Evolutionary conservation across 2,888 invertebrate species (phyloP).

Genomic region (Lasiommata megera): DNA sequence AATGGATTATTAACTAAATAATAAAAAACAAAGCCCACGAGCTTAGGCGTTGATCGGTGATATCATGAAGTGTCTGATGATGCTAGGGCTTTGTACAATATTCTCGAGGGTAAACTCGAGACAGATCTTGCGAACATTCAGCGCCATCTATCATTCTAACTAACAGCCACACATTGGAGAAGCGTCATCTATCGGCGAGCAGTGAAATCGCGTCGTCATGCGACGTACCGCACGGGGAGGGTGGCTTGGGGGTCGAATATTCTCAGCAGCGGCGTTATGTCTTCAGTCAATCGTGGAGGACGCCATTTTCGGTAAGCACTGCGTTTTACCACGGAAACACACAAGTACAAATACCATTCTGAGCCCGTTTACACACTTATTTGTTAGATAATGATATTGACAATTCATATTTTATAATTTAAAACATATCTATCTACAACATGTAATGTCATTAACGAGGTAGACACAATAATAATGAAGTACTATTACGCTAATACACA

Average conservation of each 20-base stretch:
- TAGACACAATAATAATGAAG: slow-evolving; percentile 19
- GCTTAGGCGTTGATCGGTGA: background rate
- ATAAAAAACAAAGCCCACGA: background rate
- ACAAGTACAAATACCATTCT: slow-evolving; percentile 36
- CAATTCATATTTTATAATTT: slow-evolving; percentile 14
- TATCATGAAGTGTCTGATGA: slow-evolving; percentile 14
- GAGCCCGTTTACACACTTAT: slow-evolving; percentile 15
- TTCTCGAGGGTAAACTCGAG: slow-evolving; percentile 20
- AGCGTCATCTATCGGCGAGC: slow-evolving; percentile 68
- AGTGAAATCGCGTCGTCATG: slow-evolving; percentile 55
- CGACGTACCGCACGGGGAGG: slow-evolving; percentile 76
- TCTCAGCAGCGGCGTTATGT: slow-evolving; percentile 88
- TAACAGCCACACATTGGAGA: slow-evolving; percentile 35
- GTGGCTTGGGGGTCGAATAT: slow-evolving; percentile 88
- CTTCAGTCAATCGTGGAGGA: slow-evolving; percentile 89
- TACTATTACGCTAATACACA: slow-evolving; percentile 29
- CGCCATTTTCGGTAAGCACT: slow-evolving; percentile 92
- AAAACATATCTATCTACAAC: slow-evolving; percentile 45
- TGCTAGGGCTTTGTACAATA: slow-evolving; percentile 14
- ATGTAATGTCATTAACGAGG: slow-evolving; percentile 36
- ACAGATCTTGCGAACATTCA: slow-evolving; percentile 24
- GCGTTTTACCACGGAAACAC: slow-evolving; percentile 52
- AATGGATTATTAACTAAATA: background rate
- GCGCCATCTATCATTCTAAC: slow-evolving; percentile 60
- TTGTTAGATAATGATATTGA: slow-evolving; percentile 12